Evolutionary conservation across 2,113 vertebrate species (phyloP), one percentile per base, ranked within the genome.

Genomic region (Misgurnus anguillicaudatus): DNA sequence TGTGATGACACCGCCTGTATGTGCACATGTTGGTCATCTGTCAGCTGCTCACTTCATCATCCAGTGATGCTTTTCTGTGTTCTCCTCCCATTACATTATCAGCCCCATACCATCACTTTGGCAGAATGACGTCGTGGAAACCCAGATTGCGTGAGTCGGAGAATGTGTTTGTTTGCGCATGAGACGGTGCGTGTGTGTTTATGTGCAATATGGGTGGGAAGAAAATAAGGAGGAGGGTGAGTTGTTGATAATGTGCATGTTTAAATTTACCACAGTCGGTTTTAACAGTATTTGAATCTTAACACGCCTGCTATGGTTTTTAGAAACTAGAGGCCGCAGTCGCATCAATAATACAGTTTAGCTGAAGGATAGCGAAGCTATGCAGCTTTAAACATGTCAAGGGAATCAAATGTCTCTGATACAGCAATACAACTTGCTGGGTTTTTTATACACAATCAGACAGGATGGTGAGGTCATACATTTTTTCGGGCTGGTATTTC

Each of bases 111-210:
- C 94, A 92, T 92, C 90, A 91, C 87, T 93, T 68, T 76, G 91
- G 93, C 90, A 92, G 94, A 94, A 92, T 95, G 92, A 95, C 86
- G 71, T 87, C 87, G 79, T 71, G 85, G 88, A 89, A 91, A 83
- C 79, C 83, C 79, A 90, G 87, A 88, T 77, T 84, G 88, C 83
- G 91, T 91, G 89, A 91, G 89, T 92, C 85, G 62, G 61, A 79
- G 41, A 11, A 17, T 58, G 69, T 68, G 78, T 45, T 19, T 57
- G 17, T 16, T 21, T 10, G 70, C 24, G 68, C 36, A 39, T 64
- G 45, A 45, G 63, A 55, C 19, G 55, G 72, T 39, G 21, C 55
- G 83, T 39, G 42, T 72, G 68, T 36, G 7, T 14, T 47, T 68
- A 66, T 69, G 51, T 68, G 82, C 62, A 39, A 24, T 13, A 16